Percentiles rank a stretch among this genome's conserved stretches.
Evolutionary conservation across 2,113 vertebrate genomes (phyloP).

Genomic region (Ceyx cyanopectus): DNA sequence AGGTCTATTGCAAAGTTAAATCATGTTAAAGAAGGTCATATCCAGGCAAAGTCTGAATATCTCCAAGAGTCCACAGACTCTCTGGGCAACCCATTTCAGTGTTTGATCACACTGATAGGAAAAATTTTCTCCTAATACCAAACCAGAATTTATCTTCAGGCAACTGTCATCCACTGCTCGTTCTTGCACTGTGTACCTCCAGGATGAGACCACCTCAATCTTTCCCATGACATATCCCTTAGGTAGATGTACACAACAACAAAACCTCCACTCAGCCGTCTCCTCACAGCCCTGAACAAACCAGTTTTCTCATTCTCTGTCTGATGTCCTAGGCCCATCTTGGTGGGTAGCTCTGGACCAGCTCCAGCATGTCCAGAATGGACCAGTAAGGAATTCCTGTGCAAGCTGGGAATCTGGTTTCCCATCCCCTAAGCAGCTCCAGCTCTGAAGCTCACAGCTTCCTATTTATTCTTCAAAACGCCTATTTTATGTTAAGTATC

Average conservation of each 20-base stretch:
- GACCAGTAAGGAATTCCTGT: not conserved
- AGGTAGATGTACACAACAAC: not conserved
- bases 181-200: not conserved
- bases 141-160: not conserved
- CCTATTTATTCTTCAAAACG: not conserved
- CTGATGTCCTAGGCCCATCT: not conserved
- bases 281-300: not conserved
- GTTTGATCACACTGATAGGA: not conserved
- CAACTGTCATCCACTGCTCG: not conserved
- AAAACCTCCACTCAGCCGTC: not conserved
- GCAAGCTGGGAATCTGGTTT: not conserved
- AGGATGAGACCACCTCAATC: not conserved
- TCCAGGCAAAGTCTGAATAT: not conserved
- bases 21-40: not conserved
- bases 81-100: not conserved
- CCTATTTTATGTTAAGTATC: not conserved
- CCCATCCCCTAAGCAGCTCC: not conserved
- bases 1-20: not conserved
- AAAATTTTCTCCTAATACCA: not conserved
- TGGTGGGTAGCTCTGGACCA: not conserved
- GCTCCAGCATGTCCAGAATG: not conserved
- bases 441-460: not conserved
- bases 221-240: not conserved
- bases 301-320: not conserved
- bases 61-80: not conserved